phyloP scores from a whole-genome alignment of 2,888 invertebrate species.

The Dynastes maya region DNA sequence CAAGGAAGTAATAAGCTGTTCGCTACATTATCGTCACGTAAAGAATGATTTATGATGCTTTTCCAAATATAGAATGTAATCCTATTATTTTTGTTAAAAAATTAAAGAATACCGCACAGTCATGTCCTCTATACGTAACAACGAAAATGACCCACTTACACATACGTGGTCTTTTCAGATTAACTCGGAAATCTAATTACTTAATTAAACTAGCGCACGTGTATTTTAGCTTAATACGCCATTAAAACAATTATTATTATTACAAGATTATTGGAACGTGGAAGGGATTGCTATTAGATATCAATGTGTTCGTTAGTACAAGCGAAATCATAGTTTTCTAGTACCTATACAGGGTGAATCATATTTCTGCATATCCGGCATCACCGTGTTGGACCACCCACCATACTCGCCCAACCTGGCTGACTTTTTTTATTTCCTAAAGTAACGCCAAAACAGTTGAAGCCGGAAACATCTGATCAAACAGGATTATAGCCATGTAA shows the following conservation, averaged over 20 bases:
- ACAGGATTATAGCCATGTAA: no score
- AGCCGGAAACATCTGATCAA: no score
- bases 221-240: constrained; percentile 15
- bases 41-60: constrained; percentile 1
- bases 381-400: no score
- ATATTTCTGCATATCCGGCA: no score
- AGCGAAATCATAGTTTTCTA: constrained; percentile 23
- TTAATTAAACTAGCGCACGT: constrained; percentile 15
- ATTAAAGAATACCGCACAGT: background rate
- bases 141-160: background rate
- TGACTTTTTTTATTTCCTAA: no score
- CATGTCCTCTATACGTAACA: background rate
- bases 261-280: constrained; percentile 4
- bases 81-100: constrained; percentile 12
- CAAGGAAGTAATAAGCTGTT: background rate
- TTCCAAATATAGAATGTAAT: background rate
- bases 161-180: constrained; percentile 14
- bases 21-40: background rate
- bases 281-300: constrained; percentile 2
- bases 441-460: no score
- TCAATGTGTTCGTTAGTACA: background rate
- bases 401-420: no score
- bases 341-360: background rate
- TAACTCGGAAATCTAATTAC: constrained; percentile 33
- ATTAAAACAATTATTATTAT: constrained; percentile 18